phyloP scores from a whole-genome alignment of 1,140 invertebrate species.

The Danaus melanippus region DNA sequence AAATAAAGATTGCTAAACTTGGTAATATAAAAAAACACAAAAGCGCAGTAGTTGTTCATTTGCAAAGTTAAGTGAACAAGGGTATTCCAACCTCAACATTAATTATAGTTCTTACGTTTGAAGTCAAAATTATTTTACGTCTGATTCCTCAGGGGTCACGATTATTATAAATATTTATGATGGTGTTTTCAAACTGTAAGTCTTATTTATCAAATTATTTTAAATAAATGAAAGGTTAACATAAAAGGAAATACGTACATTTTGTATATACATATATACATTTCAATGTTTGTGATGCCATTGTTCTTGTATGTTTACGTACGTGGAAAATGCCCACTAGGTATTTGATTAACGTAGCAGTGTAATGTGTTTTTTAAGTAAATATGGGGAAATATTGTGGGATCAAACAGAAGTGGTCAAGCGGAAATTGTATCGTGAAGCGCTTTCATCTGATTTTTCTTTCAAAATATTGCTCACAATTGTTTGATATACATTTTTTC shows the following conservation, averaged over 20 bases:
- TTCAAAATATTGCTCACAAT: too few relatives aligned
- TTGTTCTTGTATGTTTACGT: constrained; percentile 9
- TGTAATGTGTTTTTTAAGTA: constrained; percentile 3
- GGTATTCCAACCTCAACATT: constrained; percentile 19
- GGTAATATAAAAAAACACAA: constrained; percentile 30
- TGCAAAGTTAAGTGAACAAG: constrained; percentile 39
- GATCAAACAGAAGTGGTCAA: neutral
- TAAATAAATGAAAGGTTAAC: too few relatives aligned
- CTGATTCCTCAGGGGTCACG: too few relatives aligned
- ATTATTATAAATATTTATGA: constrained; percentile 7
- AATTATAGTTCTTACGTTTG: too few relatives aligned
- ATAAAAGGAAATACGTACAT: too few relatives aligned
- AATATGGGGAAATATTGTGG: neutral
- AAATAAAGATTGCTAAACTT: constrained; percentile 24
- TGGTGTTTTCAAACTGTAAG: constrained; percentile 5
- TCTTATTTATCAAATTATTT: too few relatives aligned
- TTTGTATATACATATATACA: too few relatives aligned
- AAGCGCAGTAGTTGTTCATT: constrained; percentile 36
- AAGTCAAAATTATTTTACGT: too few relatives aligned
- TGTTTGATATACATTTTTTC: too few relatives aligned
- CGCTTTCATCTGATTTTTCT: too few relatives aligned
- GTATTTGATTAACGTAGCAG: constrained; percentile 9
- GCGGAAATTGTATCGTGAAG: too few relatives aligned
- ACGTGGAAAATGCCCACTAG: constrained; percentile 12
- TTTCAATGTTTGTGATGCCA: neutral